A percentile compares a stretch with the other conserved stretches of the same genome.
These are phyloP conservation scores for Heteronetta atricapilla DNA, from an alignment of 2,113 vertebrate genomes.

Conservation along the genomic window DNA sequence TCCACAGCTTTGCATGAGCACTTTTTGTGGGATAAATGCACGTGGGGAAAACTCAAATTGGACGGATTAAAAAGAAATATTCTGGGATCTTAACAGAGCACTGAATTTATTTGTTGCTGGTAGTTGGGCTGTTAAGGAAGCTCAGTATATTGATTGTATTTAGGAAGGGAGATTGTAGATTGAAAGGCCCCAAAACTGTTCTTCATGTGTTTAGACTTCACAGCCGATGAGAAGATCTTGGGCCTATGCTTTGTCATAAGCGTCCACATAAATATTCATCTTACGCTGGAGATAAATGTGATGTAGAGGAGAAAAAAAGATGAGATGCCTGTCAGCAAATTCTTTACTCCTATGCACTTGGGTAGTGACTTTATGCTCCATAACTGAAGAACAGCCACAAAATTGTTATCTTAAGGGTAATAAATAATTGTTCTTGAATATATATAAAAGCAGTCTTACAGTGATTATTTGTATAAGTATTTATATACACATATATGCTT, in stretches of 20 bases:
- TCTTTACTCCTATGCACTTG: not conserved
- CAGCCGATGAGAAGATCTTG: not conserved
- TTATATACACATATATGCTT: not conserved
- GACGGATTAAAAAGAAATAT: not conserved
- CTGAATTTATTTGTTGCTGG: not conserved
- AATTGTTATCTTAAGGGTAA: not conserved
- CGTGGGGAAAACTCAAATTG: not conserved
- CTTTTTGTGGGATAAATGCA: not conserved
- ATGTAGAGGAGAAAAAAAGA: not conserved
- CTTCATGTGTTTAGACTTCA: not conserved
- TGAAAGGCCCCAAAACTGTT: not conserved
- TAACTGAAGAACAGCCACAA: not conserved
- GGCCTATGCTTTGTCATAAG: not conserved
- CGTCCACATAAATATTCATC: not conserved
- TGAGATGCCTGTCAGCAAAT: not conserved
- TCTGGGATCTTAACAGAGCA: not conserved
- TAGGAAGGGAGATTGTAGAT: not conserved
- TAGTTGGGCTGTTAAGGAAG: not conserved
- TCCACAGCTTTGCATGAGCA: not conserved
- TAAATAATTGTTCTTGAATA: not conserved
- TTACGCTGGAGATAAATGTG: not conserved
- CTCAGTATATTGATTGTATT: not conserved
- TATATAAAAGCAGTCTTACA: not conserved
- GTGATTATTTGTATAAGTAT: not conserved
- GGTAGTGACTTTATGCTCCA: not conserved